Evolutionary conservation across 1,140 invertebrate species (phyloP), one percentile per base, ranked within the genome.

Genomic region (Belonocnema kinseyi): DNA sequence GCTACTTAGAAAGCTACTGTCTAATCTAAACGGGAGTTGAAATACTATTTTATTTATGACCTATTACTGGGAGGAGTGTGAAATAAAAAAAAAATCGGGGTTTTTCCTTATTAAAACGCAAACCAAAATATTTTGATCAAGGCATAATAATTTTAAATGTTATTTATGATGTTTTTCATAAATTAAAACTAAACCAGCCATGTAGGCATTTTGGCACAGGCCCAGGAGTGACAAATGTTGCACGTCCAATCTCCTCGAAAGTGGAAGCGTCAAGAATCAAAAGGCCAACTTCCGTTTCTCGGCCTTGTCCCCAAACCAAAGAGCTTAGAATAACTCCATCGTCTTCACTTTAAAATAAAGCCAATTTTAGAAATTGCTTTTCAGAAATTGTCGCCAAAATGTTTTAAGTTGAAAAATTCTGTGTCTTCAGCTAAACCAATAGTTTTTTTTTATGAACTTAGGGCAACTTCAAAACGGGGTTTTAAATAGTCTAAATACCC

Each of bases 171-270:
- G 50, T 8, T 7, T 50, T 75, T 86, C 77, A 87, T 66, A 83
- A 85, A 10, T 86, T 79, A 16, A 83, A 74, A 61, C 78, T 88
- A 89, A 95, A 97, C 95, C 96, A 96, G 14, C 96, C 96, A 83
- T 97, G 96, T 10, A 97, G 88, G 88, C 96, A 96, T 88, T 96
- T 96, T 51, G 96, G 95, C 52, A 95, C 94, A 5, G 95, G 94
- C 71, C 94, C 93, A 21, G 94, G 93, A 7, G 96, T 95, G 0
- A 89, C 86, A 82, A 96, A 97, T 40, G 90, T 93, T 19, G 93
- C 93, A 79, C 96, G 91, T 7, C 93, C 95, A 6, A 96, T 84
- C 88, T 97, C 95, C 26, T 85, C 89, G 83, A 95, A 93, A 6
- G 92, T 93, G 75, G 89, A 91, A n/a, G 95, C 95, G 84, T 96